phyloP scores from a whole-genome alignment of 2,113 vertebrate species.

The Pantherophis guttatus region DNA sequence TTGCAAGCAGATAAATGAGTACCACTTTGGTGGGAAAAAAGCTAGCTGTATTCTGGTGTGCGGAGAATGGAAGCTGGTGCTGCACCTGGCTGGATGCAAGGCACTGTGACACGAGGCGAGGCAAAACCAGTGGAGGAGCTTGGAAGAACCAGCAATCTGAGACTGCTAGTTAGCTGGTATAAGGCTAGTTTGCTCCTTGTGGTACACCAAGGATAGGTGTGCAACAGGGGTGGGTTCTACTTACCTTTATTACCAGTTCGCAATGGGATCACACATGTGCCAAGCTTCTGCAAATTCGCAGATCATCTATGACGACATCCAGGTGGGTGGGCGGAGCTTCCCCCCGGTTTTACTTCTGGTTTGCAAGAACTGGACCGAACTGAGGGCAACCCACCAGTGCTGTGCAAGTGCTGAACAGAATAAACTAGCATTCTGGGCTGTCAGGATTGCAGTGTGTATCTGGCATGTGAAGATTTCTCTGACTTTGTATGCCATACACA shows the following conservation, averaged over 20 bases:
- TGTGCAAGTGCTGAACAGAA: background rate
- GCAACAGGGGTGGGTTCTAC: too few relatives aligned
- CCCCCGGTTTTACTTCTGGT: too few relatives aligned
- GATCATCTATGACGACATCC: too few relatives aligned
- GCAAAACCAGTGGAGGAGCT: background rate
- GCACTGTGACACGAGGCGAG: background rate
- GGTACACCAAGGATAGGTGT: background rate
- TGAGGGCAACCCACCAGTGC: too few relatives aligned
- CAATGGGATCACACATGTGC: too few relatives aligned
- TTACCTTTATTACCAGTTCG: too few relatives aligned
- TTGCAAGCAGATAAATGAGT: background rate
- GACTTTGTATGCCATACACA: background rate
- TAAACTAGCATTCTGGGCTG: background rate
- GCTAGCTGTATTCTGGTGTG: background rate
- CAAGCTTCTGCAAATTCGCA: too few relatives aligned
- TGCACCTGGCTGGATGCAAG: background rate
- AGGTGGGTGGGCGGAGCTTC: too few relatives aligned
- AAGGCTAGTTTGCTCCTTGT: background rate
- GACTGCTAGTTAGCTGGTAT: background rate
- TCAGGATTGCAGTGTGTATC: background rate
- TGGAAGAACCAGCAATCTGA: background rate
- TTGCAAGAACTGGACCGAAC: too few relatives aligned
- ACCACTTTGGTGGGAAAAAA: background rate
- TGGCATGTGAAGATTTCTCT: background rate
- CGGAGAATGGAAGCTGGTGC: background rate